A percentile compares a stretch with the other conserved stretches of the same genome.
Evolutionary conservation across 2,888 invertebrate species (phyloP).

Genomic region (Melieria omissa): DNA sequence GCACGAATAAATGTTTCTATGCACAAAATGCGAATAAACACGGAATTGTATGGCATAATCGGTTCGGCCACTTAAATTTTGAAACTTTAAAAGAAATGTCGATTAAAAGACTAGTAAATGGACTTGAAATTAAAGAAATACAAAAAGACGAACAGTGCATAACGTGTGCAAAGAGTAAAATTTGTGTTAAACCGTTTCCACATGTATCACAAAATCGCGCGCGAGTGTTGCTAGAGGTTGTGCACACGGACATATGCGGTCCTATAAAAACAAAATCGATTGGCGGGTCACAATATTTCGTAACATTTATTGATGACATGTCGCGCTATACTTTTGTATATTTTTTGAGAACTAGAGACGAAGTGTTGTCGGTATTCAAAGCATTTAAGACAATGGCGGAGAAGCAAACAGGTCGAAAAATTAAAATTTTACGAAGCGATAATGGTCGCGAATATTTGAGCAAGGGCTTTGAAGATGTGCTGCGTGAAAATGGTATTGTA

Average conservation of each 20-base stretch:
- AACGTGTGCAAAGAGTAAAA: neutral
- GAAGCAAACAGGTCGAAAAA: neutral
- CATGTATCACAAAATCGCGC: neutral
- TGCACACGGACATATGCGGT: slow-evolving; percentile 36
- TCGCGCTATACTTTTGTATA: slow-evolving; percentile 41
- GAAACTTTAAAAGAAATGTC: neutral
- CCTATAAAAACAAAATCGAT: slow-evolving; percentile 36
- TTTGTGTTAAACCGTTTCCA: slow-evolving; percentile 3
- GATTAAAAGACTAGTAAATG: neutral
- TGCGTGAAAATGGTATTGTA: neutral
- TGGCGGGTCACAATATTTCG: slow-evolving; percentile 39
- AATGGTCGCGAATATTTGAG: neutral
- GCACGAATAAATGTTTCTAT: neutral
- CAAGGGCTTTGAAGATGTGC: neutral
- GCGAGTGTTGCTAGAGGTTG: neutral
- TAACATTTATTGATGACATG: slow-evolving; percentile 43
- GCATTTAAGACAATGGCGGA: neutral
- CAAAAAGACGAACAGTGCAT: neutral
- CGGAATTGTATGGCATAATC: neutral
- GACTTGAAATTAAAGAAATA: neutral
- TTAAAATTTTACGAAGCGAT: slow-evolving; percentile 2
- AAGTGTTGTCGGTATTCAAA: neutral
- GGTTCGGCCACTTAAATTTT: neutral
- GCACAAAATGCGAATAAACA: neutral
- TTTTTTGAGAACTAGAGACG: slow-evolving; percentile 22